A percentile compares a stretch with the other conserved stretches of the same genome.
These are phyloP conservation scores for Microhierax caerulescens DNA, from an alignment of 2,797 vertebrate species.

Conservation along the genomic window DNA sequence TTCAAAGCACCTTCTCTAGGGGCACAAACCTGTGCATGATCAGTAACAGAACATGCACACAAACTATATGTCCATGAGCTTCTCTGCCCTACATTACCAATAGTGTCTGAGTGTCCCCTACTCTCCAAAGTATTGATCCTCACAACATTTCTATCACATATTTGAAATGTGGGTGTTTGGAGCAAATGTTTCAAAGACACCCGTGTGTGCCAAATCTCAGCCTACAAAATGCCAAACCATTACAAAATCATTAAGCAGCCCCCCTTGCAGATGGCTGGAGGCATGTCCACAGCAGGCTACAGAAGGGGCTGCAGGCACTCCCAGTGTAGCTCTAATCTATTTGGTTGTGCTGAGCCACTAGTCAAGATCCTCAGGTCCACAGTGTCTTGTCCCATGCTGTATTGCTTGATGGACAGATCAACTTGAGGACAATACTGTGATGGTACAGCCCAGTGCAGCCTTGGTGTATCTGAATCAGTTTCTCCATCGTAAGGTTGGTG, in stretches of 20 bases:
- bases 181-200: not conserved
- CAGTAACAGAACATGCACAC: not conserved
- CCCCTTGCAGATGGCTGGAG: slow-evolving; percentile 6
- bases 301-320: not conserved
- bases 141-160: not conserved
- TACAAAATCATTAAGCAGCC: not conserved
- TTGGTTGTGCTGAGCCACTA: not conserved
- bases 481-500: fast-evolving
- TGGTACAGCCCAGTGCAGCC: fast-evolving
- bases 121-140: not conserved
- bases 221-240: slow-evolving; percentile 27
- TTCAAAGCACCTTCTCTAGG: not conserved
- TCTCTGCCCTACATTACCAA: not conserved
- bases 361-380: not conserved
- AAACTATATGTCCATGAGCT: not conserved
- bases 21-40: fast-evolving
- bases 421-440: not conserved
- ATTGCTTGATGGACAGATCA: not conserved
- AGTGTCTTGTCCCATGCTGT: not conserved
- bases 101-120: not conserved
- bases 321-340: not conserved
- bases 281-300: not conserved
- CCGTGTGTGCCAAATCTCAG: not conserved
- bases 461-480: not conserved
- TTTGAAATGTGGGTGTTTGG: not conserved